These are phyloP conservation scores for Aphidoletes aphidimyza DNA, from an alignment of 2,888 invertebrate genomes.

Conservation along the genomic window DNA sequence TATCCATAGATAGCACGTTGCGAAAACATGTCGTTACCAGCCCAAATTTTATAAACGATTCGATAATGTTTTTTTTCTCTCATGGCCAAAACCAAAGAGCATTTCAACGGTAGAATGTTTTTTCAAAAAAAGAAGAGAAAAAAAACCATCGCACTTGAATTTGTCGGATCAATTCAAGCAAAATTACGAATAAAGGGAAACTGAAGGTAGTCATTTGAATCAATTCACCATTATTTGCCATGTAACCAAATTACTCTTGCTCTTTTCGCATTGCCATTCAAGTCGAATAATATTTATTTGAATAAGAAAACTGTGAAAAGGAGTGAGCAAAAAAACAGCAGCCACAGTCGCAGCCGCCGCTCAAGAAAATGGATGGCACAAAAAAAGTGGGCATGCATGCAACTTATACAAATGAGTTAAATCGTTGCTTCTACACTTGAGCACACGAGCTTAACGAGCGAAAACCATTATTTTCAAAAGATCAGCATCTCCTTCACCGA, in stretches of 20 bases:
- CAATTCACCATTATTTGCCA: conserved; percentile 48
- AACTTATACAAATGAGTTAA: not conserved
- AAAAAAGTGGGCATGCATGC: not conserved
- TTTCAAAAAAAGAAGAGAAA: not conserved
- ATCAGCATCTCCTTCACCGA: conserved; percentile 12
- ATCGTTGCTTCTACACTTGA: conserved; percentile 27
- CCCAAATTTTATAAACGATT: not conserved
- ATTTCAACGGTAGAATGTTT: not conserved
- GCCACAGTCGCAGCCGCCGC: not conserved
- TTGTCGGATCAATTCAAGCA: too few relatives aligned
- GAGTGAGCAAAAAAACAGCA: not conserved
- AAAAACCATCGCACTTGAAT: too few relatives aligned
- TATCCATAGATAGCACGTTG: not conserved
- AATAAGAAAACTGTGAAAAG: conserved; percentile 17
- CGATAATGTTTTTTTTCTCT: not conserved
- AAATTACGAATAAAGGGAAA: not conserved
- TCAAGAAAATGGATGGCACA: not conserved
- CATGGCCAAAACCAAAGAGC: not conserved
- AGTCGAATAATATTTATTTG: conserved; percentile 44
- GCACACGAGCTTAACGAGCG: conserved; percentile 41
- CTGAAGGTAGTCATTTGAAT: not conserved
- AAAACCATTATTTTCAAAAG: conserved; percentile 35
- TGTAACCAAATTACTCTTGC: conserved; percentile 43
- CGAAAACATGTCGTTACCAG: not conserved
- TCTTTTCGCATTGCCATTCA: conserved; percentile 36